Evolutionary conservation across 2,797 vertebrate genomes (phyloP), one percentile per base, ranked within the genome.

Genomic region (Threskiornis aethiopicus): DNA sequence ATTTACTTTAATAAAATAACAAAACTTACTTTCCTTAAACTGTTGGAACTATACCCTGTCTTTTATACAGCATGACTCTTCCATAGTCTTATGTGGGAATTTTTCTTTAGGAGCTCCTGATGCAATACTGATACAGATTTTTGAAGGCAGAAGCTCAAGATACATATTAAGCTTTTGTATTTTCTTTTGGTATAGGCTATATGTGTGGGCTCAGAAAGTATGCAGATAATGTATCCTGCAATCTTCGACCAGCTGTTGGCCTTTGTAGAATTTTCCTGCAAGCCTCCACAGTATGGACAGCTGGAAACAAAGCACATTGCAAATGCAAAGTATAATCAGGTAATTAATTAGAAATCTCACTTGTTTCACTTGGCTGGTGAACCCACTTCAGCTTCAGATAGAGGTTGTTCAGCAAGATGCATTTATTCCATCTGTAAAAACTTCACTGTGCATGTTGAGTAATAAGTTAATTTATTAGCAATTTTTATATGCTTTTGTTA

Each of bases 141-240:
- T 73, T 90, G 39, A 91, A 57, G 73, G 37, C 1, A 6, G 42
- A 84, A 91, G 31, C 31, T 87, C 58, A 33, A 39, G 28, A 33
- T 58, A 55, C 0, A 33, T 52, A 37, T 84, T 91, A 54, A 95
- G 8, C 25, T 79, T 44, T 25, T 79, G 7, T 57, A 17, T 93
- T 47, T 97, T 94, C 42, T 70, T 96, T 96, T 98, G 20, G 8
- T 97, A 55, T 96, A 99, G 99, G 99, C 99, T 92, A 99, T 99
- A 98, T 99, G 99, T 96, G 98, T 99, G 92, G 99, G 99, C 94
- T 99, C 99, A 12, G 99, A 99, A 98, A 99, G 98, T 94, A 99
- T 99, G 99, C 99, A 99, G 98, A 99, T 99, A 98, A 99, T 99
- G 99, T 99, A 99, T 98, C 99, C 99, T 52, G 99, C 99, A 97